phyloP scores from a whole-genome alignment of 2,888 invertebrate species.

The Caprella mutica region DNA sequence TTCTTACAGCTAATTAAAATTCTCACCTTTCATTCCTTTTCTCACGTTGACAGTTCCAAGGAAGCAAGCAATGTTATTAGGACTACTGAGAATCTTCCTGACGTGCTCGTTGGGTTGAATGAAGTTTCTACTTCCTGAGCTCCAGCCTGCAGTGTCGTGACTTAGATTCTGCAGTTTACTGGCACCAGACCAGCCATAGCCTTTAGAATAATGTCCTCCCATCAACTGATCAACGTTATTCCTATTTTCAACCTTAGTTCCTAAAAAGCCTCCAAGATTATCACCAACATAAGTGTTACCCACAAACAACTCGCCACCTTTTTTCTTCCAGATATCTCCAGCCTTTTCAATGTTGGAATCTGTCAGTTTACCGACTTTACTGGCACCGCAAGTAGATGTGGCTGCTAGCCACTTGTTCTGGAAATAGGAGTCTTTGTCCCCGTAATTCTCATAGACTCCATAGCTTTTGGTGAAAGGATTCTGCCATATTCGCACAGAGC shows the following conservation, averaged over 20 bases:
- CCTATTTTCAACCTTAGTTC: too few species aligned
- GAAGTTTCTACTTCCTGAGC: neutral
- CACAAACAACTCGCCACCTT: neutral
- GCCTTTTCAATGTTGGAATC: neutral
- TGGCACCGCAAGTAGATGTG: neutral
- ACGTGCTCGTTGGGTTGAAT: neutral
- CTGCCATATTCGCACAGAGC: conserved; percentile 61
- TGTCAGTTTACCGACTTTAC: neutral
- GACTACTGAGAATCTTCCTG: neutral
- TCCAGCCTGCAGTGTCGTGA: neutral
- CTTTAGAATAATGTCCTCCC: conserved; percentile 1
- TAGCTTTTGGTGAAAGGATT: conserved; percentile 37
- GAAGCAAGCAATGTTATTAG: neutral
- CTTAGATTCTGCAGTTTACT: neutral
- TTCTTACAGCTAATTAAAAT: too few species aligned
- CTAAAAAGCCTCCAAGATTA: conserved; percentile 3
- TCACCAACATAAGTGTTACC: conserved; percentile 7
- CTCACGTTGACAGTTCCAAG: neutral
- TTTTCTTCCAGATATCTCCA: neutral
- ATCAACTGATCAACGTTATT: too few species aligned
- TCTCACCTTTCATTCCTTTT: conserved; percentile 3
- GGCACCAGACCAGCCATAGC: neutral
- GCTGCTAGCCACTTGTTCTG: conserved; percentile 48
- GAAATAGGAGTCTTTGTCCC: conserved; percentile 78
- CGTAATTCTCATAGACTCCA: conserved; percentile 36